A percentile compares a stretch with the other conserved stretches of the same genome.
Conservation (phyloP, 1,140 invertebrate species). For the Diorhabda sublineata region DNA sequence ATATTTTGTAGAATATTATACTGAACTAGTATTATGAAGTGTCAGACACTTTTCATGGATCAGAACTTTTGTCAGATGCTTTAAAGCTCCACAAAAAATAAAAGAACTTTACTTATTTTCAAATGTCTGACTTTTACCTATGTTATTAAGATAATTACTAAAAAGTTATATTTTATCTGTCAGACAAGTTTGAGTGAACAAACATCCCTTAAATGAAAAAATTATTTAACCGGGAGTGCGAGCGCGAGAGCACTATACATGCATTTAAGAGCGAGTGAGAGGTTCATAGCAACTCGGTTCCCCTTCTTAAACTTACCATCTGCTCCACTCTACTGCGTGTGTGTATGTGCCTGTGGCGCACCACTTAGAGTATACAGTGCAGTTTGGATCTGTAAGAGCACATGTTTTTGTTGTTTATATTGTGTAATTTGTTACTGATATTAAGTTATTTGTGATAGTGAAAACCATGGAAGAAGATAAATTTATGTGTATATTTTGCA, state of each 20-base stretch:
- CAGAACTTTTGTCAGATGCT: too few species aligned
- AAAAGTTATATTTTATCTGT: too few species aligned
- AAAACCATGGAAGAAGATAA: conserved; percentile 10
- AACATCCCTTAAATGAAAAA: conserved; percentile 13
- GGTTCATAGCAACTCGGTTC: background rate
- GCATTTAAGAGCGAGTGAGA: conserved; percentile 8
- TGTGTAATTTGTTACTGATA: conserved; percentile 4
- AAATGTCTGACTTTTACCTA: too few species aligned
- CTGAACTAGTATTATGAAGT: too few species aligned
- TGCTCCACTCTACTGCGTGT: conserved; percentile 4
- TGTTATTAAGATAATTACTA: too few species aligned
- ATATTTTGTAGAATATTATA: too few species aligned
- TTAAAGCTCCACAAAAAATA: too few species aligned
- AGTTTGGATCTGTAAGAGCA: conserved; percentile 9
- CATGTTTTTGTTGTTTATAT: conserved; percentile 15
- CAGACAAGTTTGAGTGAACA: conserved; percentile 8
- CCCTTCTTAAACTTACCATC: background rate
- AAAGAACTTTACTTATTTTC: too few species aligned
- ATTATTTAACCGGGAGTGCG: conserved; percentile 8
- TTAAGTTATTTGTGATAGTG: background rate
- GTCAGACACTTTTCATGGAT: too few species aligned
- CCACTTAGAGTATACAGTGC: conserved; percentile 3
- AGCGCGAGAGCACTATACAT: conserved; percentile 15
- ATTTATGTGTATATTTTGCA: conserved; percentile 26
- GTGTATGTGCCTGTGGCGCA: conserved; percentile 3